A percentile compares a stretch with the other conserved stretches of the same genome.
Evolutionary conservation across 2,797 vertebrate genomes (phyloP).

Genomic region (Sebastolobus alascanus): DNA sequence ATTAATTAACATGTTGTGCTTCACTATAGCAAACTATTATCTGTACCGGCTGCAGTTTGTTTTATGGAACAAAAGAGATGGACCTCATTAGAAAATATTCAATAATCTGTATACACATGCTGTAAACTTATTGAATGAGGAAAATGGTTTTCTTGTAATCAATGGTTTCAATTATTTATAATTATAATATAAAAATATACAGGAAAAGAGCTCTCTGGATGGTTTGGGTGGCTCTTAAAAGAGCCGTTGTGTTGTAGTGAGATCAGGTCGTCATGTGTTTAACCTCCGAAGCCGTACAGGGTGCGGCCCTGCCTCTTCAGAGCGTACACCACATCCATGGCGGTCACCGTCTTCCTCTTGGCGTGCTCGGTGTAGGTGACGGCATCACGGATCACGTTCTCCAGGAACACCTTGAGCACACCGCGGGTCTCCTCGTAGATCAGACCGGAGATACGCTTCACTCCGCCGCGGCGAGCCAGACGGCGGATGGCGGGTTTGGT

Average conservation of each 20-base stretch:
- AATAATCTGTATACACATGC: no score
- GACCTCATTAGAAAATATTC: no score
- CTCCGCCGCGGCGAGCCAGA: slow-evolving; percentile 28
- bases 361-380: slow-evolving; percentile 55
- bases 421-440: slow-evolving; percentile 59
- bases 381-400: slow-evolving; percentile 53
- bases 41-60: no score
- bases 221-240: no score
- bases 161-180: no score
- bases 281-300: slow-evolving; percentile 39
- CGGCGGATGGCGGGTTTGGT: slow-evolving; percentile 52
- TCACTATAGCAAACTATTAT: no score
- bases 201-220: no score
- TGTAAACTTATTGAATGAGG: no score
- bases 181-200: no score
- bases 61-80: no score
- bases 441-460: slow-evolving; percentile 38
- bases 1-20: no score
- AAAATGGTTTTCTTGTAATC: no score
- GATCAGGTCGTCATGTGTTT: slow-evolving; percentile 69
- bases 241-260: not conserved
- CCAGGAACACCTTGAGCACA: slow-evolving; percentile 48
- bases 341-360: slow-evolving; percentile 47
- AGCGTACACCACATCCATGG: slow-evolving; percentile 35
- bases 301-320: slow-evolving; percentile 46